These are phyloP conservation scores for Anguilla megastoma DNA, from an alignment of 2,797 vertebrate genomes.

Conservation along the genomic window DNA sequence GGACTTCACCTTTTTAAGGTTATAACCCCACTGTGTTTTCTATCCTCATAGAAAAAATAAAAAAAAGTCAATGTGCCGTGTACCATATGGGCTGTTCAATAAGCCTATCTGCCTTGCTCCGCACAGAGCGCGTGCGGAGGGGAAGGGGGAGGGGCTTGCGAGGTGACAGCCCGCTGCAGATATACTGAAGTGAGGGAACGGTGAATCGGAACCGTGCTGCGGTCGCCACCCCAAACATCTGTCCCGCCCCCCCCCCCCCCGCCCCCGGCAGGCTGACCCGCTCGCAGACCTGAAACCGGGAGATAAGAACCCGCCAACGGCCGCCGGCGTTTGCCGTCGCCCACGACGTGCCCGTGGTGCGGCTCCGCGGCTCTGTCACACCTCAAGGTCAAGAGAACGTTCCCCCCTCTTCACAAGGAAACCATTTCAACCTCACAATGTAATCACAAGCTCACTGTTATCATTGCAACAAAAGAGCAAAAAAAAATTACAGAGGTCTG, in stretches of 20 bases:
- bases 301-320: not conserved
- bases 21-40: not conserved
- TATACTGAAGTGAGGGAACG: not conserved
- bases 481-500: not conserved
- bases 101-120: not conserved
- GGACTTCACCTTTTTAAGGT: not conserved
- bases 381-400: not conserved
- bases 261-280: not conserved
- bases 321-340: not conserved
- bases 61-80: no score
- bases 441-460: not conserved
- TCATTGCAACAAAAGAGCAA: not conserved
- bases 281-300: not conserved
- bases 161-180: no score
- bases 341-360: not conserved
- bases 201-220: not conserved
- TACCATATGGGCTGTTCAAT: not conserved
- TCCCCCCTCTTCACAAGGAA: not conserved
- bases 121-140: not conserved
- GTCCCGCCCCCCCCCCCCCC: not conserved
- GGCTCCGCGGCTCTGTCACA: not conserved
- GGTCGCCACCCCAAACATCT: not conserved
- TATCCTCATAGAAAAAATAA: not conserved
- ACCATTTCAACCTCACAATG: not conserved
- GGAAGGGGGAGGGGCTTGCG: no score